Evolutionary conservation across 2,113 vertebrate genomes (phyloP), one percentile per base, ranked within the genome.

Genomic region (Equus quagga): DNA sequence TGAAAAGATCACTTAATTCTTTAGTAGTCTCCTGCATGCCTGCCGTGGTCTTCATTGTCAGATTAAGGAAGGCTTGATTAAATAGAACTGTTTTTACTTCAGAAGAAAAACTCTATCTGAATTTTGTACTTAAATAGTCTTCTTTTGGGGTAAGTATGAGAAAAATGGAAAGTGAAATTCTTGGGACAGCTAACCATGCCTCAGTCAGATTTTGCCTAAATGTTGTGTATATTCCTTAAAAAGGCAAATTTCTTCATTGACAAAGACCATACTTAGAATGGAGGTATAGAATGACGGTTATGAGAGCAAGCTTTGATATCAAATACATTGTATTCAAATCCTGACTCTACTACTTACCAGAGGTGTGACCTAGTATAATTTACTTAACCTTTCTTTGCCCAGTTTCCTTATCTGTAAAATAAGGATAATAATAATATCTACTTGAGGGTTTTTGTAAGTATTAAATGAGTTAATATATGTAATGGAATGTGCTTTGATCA

Each of bases 1-100:
- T 89, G 96, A 31, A 89, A 86, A 96, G 33, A 54, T 80, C n/a
- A 36, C 58, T 54, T 95, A 95, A 83, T 96, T 93, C 51, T 84
- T 94, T 73, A 90, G 28, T 60, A 67, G 36, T 60, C 54, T 96
- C 10, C 49, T 75, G 7, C 41, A 75, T 82, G 78, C n/a, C 28
- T 94, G 33, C 65, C 62, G 86, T 89, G 60, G 64, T 83, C 72
- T 67, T 81, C 78, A 62, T 36, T 72, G 33, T 94, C n/a, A 64
- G 44, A 75, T 88, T 79, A 80, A 81, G 56, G 41, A 89, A 94
- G 60, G 49, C 41, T 87, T 81, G 58, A 94, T 65, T 95, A 72
- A 88, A 64, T 51, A 69, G 56, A 72, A 75, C 13, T 75, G 24
- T 94, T 92, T 88, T 94, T 91, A 89, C 72, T 94, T 79, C 28